Base-by-base conservation (phyloP, 2,797 vertebrate genomes). In the Bufotes viridis region DNA sequence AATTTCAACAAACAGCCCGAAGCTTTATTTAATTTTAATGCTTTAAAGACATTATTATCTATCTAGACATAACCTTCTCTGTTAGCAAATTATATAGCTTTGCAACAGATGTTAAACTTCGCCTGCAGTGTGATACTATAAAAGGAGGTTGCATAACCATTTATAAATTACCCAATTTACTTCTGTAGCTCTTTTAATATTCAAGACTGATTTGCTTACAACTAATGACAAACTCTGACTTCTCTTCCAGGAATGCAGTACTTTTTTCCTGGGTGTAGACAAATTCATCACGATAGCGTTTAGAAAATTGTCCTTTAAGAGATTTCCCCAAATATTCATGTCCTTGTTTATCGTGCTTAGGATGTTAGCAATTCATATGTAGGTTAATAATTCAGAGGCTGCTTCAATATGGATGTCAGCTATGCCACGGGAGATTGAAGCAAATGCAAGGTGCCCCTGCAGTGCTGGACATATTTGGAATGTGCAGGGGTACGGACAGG, bases 1-100 rank as follows among this genome's bases (percentile, higher is more conserved):
- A 70, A 88, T 78, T 78, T 76, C 61, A 84, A 88, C 74, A 84
- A 80, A 84, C 49, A 84, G 87, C 87, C 74, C 20, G 69, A 79
- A 87, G 86, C 70, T 82, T 83, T 87, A 87, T 87, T 78, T 87
- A 78, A 87, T 78, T 83, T 80, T 83, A 83, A 83, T 83, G 81
- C 81, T 74, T 83, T 69, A 75, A 78, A 86, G 60, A 78, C 75
- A 72, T 65, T 86, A 86, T 86, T 86, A 86, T 86, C 78, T 63
- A 83, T 78, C 58, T 51, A 84, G 87, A 84, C 80, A 88, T 69
- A 87, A 78, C 72, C 76, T 78, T 88, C 84, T 60, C 81, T 63
- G 57, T 82, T 84, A 84, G 72, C 34, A 84, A 83, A 81, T 72
- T 74, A 61, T 75, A 83, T 78, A 87, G 72, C 58, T 78, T 67